phyloP scores from a whole-genome alignment of 2,797 vertebrate species.

The Anniella stebbinsi region DNA sequence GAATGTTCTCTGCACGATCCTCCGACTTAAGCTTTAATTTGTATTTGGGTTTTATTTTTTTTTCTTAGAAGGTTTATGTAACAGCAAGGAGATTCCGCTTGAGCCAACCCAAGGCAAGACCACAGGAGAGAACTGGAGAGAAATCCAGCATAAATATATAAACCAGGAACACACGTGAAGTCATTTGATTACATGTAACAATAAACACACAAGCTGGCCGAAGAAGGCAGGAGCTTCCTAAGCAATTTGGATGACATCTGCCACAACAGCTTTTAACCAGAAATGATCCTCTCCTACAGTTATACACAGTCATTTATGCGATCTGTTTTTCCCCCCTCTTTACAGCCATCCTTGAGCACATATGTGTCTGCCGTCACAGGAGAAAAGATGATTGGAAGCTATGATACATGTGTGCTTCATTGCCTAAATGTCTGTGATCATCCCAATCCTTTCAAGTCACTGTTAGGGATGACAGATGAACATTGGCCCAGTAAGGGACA shows the following conservation, averaged over 20 bases:
- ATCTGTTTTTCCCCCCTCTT: neutral
- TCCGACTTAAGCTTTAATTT: neutral
- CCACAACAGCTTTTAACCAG: slow-evolving; percentile 16
- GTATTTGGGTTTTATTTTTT: neutral
- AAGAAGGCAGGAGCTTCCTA: neutral
- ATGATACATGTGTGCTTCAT: neutral
- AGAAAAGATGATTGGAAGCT: neutral
- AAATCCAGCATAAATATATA: slow-evolving; percentile 17
- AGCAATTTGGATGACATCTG: slow-evolving; percentile 20
- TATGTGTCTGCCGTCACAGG: neutral
- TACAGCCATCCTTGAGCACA: neutral
- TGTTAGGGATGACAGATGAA: neutral
- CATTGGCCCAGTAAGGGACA: neutral
- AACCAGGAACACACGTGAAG: slow-evolving; percentile 19
- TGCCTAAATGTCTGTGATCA: neutral
- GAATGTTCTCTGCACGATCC: neutral
- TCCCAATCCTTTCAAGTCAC: neutral
- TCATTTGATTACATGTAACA: slow-evolving; percentile 33
- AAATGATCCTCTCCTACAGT: neutral
- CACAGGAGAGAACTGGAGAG: slow-evolving; percentile 6
- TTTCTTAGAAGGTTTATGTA: slow-evolving; percentile 10
- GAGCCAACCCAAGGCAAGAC: neutral
- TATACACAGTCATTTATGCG: neutral
- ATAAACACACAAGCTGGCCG: neutral
- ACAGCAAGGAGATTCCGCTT: neutral